Evolutionary conservation across 2,888 invertebrate genomes (phyloP).

Genomic region (Perizoma flavofasciatum): DNA sequence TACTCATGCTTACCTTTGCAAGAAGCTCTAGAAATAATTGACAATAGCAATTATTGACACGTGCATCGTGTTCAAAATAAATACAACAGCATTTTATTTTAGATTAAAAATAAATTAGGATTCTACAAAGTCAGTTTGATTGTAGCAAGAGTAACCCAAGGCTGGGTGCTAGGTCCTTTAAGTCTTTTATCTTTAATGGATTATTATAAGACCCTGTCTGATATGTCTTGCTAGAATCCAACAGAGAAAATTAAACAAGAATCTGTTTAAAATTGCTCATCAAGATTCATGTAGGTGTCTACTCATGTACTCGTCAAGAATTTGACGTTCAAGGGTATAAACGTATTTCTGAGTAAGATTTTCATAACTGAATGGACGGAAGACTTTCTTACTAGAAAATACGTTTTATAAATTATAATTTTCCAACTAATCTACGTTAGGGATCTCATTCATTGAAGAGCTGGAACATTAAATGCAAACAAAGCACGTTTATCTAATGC

Average conservation of each 20-base stretch:
- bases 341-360: neutral
- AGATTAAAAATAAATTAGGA: neutral
- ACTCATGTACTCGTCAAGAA: too few species aligned
- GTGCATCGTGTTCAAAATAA: neutral
- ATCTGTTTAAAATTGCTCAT: too few species aligned
- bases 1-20: conserved; percentile 61
- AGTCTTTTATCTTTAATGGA: neutral
- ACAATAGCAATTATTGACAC: conserved; percentile 22
- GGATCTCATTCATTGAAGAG: neutral
- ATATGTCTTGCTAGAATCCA: neutral
- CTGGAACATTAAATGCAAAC: too few species aligned
- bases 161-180: conserved; percentile 6
- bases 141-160: neutral
- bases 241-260: neutral
- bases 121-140: neutral
- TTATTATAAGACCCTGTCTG: neutral
- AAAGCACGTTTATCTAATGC: too few species aligned
- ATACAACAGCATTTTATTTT: neutral
- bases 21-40: conserved; percentile 34
- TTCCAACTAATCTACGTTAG: conserved; percentile 2
- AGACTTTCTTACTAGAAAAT: neutral
- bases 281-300: too few species aligned
- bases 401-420: neutral
- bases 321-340: neutral
- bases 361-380: neutral